Conservation (phyloP, 2,888 invertebrate genomes). For the Alcis repandata region DNA sequence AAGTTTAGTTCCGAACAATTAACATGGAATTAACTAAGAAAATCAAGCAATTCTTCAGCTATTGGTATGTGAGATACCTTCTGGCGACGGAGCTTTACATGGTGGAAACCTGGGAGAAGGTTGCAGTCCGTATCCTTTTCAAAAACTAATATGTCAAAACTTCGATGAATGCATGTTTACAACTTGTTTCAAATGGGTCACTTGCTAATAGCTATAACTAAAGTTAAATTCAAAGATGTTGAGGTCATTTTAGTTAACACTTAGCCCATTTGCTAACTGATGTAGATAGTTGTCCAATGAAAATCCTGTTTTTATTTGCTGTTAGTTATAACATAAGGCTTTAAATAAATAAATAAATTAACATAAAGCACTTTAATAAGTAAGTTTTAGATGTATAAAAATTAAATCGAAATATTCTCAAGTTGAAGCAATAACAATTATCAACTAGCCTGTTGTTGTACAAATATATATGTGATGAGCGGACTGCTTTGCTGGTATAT, state of each 20-base stretch:
- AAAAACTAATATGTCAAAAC: conserved; percentile 13
- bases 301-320: no score
- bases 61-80: conserved; percentile 88
- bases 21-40: conserved; percentile 68
- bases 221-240: neutral
- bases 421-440: no score
- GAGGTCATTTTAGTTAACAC: neutral
- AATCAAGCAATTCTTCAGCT: conserved; percentile 77
- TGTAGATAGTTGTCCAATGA: no score
- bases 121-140: conserved; percentile 89
- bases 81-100: conserved; percentile 88
- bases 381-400: no score
- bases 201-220: conserved; percentile 2
- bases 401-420: no score
- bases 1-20: neutral
- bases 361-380: no score
- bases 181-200: neutral
- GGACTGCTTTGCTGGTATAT: no score
- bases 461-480: no score
- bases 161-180: neutral
- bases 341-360: no score
- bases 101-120: conserved; percentile 89
- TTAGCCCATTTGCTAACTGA: no score
- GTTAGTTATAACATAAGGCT: no score
- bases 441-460: no score